A percentile compares a stretch with the other conserved stretches of the same genome.
These are phyloP conservation scores for Epizoanthus ramosus DNA, from an alignment of 92 coral and sea anemone genomes.

Conservation along the genomic window DNA sequence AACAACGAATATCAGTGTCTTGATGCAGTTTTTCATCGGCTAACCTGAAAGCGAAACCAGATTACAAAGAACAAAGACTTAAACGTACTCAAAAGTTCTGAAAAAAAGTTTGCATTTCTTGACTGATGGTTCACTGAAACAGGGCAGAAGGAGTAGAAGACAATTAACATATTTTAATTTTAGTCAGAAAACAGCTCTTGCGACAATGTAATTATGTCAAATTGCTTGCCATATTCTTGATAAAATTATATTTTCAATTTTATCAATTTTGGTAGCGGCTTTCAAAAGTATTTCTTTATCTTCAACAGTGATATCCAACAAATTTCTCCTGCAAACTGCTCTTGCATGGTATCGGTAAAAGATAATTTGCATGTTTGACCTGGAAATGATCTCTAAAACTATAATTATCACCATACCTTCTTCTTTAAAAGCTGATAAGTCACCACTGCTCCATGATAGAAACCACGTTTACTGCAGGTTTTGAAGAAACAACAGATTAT, in stretches of 20 bases:
- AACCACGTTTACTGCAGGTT: constrained; percentile 18
- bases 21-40: not conserved
- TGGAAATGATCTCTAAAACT: not conserved
- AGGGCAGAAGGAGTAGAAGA: not conserved
- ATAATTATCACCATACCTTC: not conserved
- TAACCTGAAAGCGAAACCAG: not conserved
- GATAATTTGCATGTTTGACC: not conserved
- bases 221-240: not conserved
- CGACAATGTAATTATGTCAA: not conserved
- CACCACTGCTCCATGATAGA: constrained; percentile 2
- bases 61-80: constrained; percentile 1
- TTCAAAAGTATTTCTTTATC: not conserved
- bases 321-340: not conserved
- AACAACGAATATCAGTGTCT: not conserved
- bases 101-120: not conserved
- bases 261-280: constrained; percentile 16
- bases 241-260: not conserved
- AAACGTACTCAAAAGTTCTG: not conserved
- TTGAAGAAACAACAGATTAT: not conserved
- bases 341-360: not conserved
- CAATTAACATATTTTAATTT: not conserved
- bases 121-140: not conserved
- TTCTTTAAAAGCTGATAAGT: not conserved
- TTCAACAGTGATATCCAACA: not conserved
- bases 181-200: not conserved